Base-by-base conservation (phyloP, 2,888 invertebrate species). In the Petrolisthes cinctipes region DNA sequence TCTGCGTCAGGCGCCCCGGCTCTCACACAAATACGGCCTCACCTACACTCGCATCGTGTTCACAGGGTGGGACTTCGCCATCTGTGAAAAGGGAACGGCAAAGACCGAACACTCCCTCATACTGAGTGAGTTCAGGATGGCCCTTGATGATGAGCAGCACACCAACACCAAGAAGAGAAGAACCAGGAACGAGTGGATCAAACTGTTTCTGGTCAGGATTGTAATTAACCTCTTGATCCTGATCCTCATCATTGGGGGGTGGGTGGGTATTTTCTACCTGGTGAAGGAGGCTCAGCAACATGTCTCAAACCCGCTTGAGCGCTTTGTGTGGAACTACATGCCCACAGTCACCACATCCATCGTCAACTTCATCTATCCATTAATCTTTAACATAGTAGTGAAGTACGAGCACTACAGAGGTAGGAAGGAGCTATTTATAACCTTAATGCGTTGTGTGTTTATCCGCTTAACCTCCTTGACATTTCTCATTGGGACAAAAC, bases 1-100 rank as follows among this genome's bases (percentile, higher is more conserved):
- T 76, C 85, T 91, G 79, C 80, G 89, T 4, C 71, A 80, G 6
- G 66, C 37, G 11, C 73, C 82, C 96, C 82, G 94, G 96, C 0
- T 95, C 94, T 91, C 94, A 95, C 0, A 96, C 96, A 0, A 96
- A 96, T 0, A 95, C 94, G 91, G 96, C 96, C 4, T 96, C 92
- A 95, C 95, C 92, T 97, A 96, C 92, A 96, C 97, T 91, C 97
- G 97, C 93, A 93, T 96, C 73, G 94, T 97, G 1, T 97, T 97
- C 91, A 96, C 96, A 0, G 96, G 97, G 0, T 97, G 97, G 97
- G 97, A 97, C 92, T 97, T 96, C 92, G 96, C 96, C 92, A 96
- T 97, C 86, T 95, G 95, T 83, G 96, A 97, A 91, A 95, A 95
- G 81, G 95, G 95, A 92, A 95, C 96, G 0, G 96, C 97, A 0